Percentiles rank a stretch among this genome's conserved stretches.
phyloP scores from a whole-genome alignment of 2,113 vertebrate genomes.

The Petaurus breviceps region DNA sequence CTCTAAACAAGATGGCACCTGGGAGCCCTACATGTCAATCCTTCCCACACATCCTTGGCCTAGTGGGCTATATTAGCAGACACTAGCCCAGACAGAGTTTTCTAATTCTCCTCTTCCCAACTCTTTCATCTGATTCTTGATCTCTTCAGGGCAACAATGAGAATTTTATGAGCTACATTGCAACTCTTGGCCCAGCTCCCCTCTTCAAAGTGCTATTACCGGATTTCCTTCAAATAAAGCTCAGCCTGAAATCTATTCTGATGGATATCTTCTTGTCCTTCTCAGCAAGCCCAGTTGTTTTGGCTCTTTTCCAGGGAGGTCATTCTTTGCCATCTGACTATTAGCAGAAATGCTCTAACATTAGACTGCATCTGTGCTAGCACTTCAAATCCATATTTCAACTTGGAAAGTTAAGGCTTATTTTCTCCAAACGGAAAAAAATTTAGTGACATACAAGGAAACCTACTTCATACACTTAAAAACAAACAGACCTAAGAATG shows the following conservation, averaged over 20 bases:
- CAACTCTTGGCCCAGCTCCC: neutral
- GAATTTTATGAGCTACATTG: conserved; percentile 16
- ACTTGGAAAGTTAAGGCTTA: conserved; percentile 12
- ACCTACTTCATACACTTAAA: neutral
- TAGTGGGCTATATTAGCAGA: neutral
- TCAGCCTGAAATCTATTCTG: neutral
- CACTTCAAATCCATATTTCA: conserved; percentile 37
- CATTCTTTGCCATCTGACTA: neutral
- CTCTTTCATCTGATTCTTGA: conserved; percentile 30
- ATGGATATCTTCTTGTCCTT: conserved; percentile 16
- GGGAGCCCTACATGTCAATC: conserved; percentile 8
- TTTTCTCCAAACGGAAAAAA: conserved; percentile 10
- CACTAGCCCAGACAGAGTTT: neutral
- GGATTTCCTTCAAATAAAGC: conserved; percentile 20
- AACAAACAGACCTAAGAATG: neutral
- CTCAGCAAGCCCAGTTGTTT: neutral
- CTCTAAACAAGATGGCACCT: neutral
- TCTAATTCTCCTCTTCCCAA: neutral
- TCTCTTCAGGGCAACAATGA: conserved; percentile 6
- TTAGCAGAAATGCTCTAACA: neutral
- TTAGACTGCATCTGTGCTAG: neutral
- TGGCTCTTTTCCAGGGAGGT: neutral
- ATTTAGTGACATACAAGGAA: neutral
- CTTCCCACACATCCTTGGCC: neutral
- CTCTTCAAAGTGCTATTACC: neutral